Evolutionary conservation across 2,888 invertebrate genomes (phyloP).

Genomic region (Ferrisia virgata): DNA sequence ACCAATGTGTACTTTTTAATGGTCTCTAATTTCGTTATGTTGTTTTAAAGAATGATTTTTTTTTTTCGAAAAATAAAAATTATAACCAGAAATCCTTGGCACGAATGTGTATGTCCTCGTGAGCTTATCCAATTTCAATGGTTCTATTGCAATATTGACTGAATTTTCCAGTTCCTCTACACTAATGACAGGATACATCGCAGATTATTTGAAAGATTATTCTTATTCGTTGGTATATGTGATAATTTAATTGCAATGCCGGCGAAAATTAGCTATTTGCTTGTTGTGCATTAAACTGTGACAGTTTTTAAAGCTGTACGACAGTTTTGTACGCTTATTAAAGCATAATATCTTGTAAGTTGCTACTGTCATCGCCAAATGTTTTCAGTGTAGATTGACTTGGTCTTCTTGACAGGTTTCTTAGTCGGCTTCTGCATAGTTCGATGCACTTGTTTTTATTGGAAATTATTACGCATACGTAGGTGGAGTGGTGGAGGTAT

Average conservation of each 20-base stretch:
- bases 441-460: neutral
- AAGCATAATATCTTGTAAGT: neutral
- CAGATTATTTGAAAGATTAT: conserved; percentile 14
- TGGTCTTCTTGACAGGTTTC: neutral
- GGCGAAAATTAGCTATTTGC: conserved; percentile 17
- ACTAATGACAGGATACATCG: conserved; percentile 17
- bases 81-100: conserved; percentile 16
- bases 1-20: conserved; percentile 3
- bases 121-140: neutral
- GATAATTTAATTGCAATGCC: conserved; percentile 11
- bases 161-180: conserved; percentile 24
- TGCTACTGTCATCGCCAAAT: neutral
- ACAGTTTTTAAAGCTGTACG: neutral
- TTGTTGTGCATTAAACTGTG: conserved; percentile 8
- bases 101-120: conserved; percentile 15
- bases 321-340: conserved; percentile 4
- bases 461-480: too few species aligned
- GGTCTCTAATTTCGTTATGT: conserved; percentile 14
- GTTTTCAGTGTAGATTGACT: neutral
- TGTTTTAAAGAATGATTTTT: neutral
- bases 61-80: conserved; percentile 6
- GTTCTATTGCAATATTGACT: conserved; percentile 21
- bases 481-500: too few species aligned
- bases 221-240: neutral
- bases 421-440: neutral